A percentile compares a stretch with the other conserved stretches of the same genome.
phyloP scores from a whole-genome alignment of 2,888 invertebrate genomes.

The Fragum whitleyi region DNA sequence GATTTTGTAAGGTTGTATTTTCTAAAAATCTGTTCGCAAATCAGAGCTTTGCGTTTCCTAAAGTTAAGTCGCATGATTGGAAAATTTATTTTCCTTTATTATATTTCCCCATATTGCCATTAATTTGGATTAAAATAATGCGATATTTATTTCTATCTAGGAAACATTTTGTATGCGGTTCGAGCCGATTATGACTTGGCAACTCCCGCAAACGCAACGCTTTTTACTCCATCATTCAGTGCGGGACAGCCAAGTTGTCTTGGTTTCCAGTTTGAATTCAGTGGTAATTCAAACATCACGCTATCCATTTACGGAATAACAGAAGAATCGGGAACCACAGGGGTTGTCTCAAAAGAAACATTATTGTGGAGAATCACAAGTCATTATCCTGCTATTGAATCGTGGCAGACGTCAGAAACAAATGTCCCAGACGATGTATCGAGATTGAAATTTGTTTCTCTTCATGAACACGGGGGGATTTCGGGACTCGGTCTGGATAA shows the following conservation, averaged over 20 bases:
- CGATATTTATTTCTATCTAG: constrained; percentile 26
- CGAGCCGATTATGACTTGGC: constrained; percentile 1
- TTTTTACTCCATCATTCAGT: constrained; percentile 56
- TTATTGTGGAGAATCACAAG: constrained; percentile 45
- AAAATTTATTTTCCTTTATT: too few species aligned
- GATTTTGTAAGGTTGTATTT: too few species aligned
- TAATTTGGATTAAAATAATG: too few species aligned
- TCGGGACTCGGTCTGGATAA: constrained; percentile 52
- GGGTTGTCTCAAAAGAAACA: not conserved
- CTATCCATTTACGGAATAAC: constrained; percentile 61
- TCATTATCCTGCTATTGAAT: constrained; percentile 34
- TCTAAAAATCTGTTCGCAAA: too few species aligned
- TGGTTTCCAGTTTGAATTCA: constrained; percentile 64
- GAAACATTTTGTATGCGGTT: constrained; percentile 66
- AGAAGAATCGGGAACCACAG: constrained; percentile 16
- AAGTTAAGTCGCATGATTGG: too few species aligned
- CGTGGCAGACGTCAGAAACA: constrained; percentile 48
- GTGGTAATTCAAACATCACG: constrained; percentile 61
- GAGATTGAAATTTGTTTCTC: constrained; percentile 42
- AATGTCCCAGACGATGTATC: constrained; percentile 15
- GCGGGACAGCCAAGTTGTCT: constrained; percentile 53
- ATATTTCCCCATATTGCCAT: too few species aligned
- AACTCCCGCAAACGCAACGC: constrained; percentile 40
- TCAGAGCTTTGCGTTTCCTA: too few species aligned
- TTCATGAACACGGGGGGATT: constrained; percentile 30